Percentiles rank a stretch among this genome's conserved stretches.
Evolutionary conservation across 2,113 vertebrate species (phyloP).

Genomic region (Tympanuchus pallidicinctus): DNA sequence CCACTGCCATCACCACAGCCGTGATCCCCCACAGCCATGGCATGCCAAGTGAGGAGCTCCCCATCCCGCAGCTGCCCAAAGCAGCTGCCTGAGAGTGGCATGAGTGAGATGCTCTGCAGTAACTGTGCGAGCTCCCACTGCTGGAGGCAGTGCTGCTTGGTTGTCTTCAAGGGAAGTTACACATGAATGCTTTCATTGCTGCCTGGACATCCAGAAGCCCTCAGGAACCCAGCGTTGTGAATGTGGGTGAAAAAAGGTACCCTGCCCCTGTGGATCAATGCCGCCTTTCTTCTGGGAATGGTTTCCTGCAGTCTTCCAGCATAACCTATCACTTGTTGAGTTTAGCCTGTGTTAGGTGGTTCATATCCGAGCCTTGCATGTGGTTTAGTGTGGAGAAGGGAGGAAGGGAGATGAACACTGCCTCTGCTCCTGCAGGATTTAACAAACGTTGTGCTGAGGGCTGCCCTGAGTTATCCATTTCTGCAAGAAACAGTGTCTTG

Average conservation of each 20-base stretch:
- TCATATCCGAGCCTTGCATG: neutral
- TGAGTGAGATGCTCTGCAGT: neutral
- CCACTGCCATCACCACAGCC: neutral
- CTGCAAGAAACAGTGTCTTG: slow-evolving; percentile 29
- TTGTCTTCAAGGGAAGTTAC: neutral
- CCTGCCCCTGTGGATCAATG: neutral
- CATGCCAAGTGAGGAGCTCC: neutral
- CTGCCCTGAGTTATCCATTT: neutral
- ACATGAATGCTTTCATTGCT: neutral
- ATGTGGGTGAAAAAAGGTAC: neutral
- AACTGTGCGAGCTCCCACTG: neutral
- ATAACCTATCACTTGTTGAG: slow-evolving; percentile 3
- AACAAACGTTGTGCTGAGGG: neutral
- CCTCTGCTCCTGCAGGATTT: neutral
- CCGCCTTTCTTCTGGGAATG: slow-evolving; percentile 10
- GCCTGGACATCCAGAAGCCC: slow-evolving; percentile 16
- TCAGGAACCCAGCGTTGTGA: neutral
- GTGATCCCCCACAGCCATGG: neutral
- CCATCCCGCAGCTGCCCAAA: neutral
- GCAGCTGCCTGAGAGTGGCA: neutral
- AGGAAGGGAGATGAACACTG: neutral
- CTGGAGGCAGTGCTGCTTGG: neutral
- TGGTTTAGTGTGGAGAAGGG: neutral
- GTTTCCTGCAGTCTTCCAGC: neutral
- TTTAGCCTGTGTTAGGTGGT: neutral